Evolutionary conservation across 2,888 invertebrate species (phyloP), one percentile per base, ranked within the genome.

Genomic region (Chydorus sphaericus): DNA sequence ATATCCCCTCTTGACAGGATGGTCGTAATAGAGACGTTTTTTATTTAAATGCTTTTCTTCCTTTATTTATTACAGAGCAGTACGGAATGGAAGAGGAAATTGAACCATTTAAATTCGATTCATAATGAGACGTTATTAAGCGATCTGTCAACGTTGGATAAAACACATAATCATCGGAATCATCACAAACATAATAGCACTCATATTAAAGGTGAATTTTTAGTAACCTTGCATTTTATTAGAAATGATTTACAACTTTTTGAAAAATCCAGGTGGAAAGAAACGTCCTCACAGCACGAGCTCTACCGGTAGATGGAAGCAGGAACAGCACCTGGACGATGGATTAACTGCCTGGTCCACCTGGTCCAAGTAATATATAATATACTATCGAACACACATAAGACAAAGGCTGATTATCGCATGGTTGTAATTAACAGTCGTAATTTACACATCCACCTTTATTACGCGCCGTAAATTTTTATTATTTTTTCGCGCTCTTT

Each of bases 361-460:
- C 8, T 44, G 44, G 44, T 44, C 44, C 18, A 44, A 44, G 44
- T 44, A 44, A 44, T 33, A 33, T 33, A 33, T 33, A 33, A 33
- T 10, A 33, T 10, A 33, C 8, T 14, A 14, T 10, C 33, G 33
- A 8, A 33, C 33, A 33, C 33, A 14, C 8, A 33, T 10, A 33
- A 14, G 8, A 33, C 8, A 33, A 33, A 33, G 8, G 8, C 33
- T 10, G 36, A 36, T 36, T 14, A 36, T 7, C 36, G 8, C 36
- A 36, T 36, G 16, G 16, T 6, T 7, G 16, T 4, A 36, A 16
- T n/a, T 36, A 3, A 36, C 16, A 7, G 4, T 36, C 16, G 36
- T 7, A 3, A 36, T 36, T 36, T 36, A 38, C 38, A 2, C n/a
- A 38, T 14, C 8, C 8, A n/a, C n/a, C n/a, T n/a, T n/a, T n/a